Percentiles rank a stretch among this genome's conserved stretches.
Evolutionary conservation across 2,888 invertebrate genomes (phyloP).

Genomic region (Trissolcus japonicus): DNA sequence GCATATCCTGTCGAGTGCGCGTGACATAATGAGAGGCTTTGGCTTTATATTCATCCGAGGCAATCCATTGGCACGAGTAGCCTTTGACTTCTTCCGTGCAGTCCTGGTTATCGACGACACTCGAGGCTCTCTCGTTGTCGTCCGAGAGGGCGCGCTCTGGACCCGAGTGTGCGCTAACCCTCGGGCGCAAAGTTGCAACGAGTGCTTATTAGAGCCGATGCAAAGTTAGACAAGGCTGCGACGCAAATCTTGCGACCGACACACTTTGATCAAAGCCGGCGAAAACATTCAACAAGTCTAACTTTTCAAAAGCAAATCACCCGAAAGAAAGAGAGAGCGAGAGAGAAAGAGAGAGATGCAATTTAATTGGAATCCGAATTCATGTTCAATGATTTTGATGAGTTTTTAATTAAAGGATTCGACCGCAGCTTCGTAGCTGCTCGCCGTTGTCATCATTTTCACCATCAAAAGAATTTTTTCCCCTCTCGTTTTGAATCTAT

Average conservation of each 20-base stretch:
- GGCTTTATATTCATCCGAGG: constrained; percentile 35
- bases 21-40: constrained; percentile 31
- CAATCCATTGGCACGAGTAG: constrained; percentile 41
- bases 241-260: constrained; percentile 27
- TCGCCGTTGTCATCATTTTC: neutral
- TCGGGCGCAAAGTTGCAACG: constrained; percentile 27
- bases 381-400: constrained; percentile 12
- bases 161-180: constrained; percentile 10
- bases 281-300: constrained; percentile 31
- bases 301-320: constrained; percentile 18
- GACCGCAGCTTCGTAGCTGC: neutral
- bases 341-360: constrained; percentile 4
- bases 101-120: constrained; percentile 22
- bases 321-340: neutral
- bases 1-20: constrained; percentile 18
- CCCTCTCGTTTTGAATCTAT: neutral
- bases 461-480: neutral
- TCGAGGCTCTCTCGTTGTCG: constrained; percentile 4
- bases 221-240: constrained; percentile 46
- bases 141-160: constrained; percentile 18
- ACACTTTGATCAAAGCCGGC: constrained; percentile 21
- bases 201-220: constrained; percentile 60
- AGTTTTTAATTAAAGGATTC: constrained; percentile 28
- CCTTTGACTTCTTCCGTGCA: constrained; percentile 30
- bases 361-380: constrained; percentile 28